These are phyloP conservation scores for Microplitis deprimator DNA, from an alignment of 2,888 invertebrate species.

Conservation along the genomic window DNA sequence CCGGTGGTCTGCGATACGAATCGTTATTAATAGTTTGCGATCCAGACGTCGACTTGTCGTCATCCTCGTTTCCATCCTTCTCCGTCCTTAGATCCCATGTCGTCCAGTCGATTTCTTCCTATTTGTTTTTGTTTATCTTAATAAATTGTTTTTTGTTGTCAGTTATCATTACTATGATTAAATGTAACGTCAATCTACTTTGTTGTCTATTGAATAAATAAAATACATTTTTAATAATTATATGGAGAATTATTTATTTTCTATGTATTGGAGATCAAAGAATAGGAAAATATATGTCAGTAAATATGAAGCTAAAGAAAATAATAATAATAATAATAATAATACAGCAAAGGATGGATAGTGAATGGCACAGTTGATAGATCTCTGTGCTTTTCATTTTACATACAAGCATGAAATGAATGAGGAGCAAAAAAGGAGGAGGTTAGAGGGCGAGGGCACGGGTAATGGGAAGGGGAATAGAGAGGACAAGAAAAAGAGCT, in stretches of 20 bases:
- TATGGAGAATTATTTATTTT: too few relatives aligned
- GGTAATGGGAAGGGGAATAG: not conserved
- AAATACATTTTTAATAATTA: too few relatives aligned
- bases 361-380: constrained; percentile 4
- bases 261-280: not conserved
- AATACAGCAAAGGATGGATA: not conserved
- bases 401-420: not conserved
- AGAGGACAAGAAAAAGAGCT: not conserved
- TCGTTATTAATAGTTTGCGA: constrained; percentile 48
- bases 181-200: too few relatives aligned
- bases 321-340: not conserved
- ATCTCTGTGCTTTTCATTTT: not conserved
- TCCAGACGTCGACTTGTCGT: constrained; percentile 27
- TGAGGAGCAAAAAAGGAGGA: not conserved
- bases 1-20: constrained; percentile 45
- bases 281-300: not conserved
- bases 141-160: not conserved
- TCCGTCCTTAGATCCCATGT: not conserved
- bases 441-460: not conserved
- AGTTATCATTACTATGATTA: too few relatives aligned
- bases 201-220: too few relatives aligned
- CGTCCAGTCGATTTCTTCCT: not conserved
- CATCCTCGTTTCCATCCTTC: constrained; percentile 9
- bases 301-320: not conserved
- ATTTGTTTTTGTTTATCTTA: not conserved